These are phyloP conservation scores for Anoplopoma fimbria DNA, from an alignment of 2,113 vertebrate genomes.

Conservation along the genomic window DNA sequence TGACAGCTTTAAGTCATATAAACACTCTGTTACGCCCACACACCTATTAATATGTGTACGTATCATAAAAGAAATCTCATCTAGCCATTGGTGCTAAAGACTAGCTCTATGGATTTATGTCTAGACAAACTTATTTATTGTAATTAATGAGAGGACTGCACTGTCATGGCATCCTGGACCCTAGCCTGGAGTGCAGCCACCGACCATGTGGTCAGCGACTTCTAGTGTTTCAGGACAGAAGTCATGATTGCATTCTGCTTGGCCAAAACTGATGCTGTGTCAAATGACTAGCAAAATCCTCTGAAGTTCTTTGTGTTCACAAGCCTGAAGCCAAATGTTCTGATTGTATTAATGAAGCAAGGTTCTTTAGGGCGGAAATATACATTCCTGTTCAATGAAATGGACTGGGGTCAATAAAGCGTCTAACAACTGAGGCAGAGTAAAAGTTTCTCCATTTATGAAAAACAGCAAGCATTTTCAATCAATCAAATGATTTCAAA, in stretches of 20 bases:
- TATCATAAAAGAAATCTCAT: background rate
- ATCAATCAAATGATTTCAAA: background rate
- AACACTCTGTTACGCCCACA: background rate
- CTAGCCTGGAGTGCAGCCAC: conserved; percentile 40
- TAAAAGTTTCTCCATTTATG: background rate
- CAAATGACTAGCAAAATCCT: conserved; percentile 42
- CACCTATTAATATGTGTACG: background rate
- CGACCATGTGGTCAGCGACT: conserved; percentile 7
- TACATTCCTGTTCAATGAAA: background rate
- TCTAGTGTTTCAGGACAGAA: conserved; percentile 35
- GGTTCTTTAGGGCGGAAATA: background rate
- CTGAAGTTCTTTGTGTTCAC: conserved; percentile 49
- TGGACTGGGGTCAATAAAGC: background rate
- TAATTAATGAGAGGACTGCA: background rate
- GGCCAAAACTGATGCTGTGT: conserved; percentile 24
- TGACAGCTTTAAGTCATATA: background rate
- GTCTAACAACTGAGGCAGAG: too few species aligned
- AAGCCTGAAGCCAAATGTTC: conserved; percentile 4
- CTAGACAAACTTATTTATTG: background rate
- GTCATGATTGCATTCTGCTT: conserved; percentile 24
- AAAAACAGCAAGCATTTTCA: background rate
- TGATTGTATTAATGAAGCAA: background rate
- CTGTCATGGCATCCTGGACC: conserved; percentile 2
- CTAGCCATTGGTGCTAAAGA: background rate
- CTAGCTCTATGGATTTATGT: background rate